Conservation (phyloP, 2,797 vertebrate species). For the Heliangelus exortis region DNA sequence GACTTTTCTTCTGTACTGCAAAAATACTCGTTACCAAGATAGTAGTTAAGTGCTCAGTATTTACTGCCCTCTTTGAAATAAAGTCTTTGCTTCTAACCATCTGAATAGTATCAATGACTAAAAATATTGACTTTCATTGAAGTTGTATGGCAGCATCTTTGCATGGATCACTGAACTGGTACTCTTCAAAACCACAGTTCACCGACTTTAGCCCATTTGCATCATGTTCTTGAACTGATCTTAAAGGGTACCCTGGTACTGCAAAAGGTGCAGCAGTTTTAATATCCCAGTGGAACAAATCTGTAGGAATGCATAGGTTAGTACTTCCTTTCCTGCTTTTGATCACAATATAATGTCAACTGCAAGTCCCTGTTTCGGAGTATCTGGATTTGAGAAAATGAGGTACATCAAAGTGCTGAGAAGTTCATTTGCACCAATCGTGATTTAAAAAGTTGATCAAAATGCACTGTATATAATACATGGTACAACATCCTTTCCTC, state of each 20-base stretch:
- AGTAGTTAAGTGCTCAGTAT: neutral
- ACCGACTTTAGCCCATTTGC: neutral
- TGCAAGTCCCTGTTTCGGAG: neutral
- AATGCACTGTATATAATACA: neutral
- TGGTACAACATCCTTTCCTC: neutral
- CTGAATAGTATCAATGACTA: neutral
- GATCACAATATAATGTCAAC: neutral
- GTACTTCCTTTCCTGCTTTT: neutral
- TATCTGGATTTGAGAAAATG: neutral
- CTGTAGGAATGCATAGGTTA: neutral
- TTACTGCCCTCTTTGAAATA: neutral
- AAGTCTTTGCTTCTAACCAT: neutral
- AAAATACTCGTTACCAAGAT: neutral
- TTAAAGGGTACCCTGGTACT: neutral
- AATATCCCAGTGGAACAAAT: neutral
- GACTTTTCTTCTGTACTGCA: neutral
- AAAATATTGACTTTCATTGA: neutral
- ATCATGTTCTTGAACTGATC: neutral
- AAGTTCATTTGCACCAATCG: neutral
- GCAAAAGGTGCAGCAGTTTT: neutral
- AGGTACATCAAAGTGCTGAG: neutral
- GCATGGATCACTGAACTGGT: neutral
- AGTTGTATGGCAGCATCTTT: neutral
- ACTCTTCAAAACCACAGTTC: neutral
- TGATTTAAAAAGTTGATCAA: neutral